Evolutionary conservation across 92 coral and sea anemone species (phyloP), one percentile per base, ranked within the genome.

Genomic region (Porites divaricata): DNA sequence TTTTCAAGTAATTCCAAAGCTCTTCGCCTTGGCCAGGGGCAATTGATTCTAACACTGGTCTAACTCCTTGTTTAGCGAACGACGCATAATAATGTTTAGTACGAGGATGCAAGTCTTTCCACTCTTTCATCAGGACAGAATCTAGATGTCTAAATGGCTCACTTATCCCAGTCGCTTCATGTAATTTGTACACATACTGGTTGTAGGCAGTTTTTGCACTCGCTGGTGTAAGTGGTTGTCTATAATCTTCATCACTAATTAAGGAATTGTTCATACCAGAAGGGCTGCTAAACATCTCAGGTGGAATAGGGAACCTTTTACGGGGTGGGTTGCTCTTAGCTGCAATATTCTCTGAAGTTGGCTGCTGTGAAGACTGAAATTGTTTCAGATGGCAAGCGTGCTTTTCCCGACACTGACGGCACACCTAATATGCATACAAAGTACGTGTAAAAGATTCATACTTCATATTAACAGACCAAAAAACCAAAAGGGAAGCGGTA

Each of bases 81-180:
- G 77, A 72, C 62, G 77, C 77, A 21, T 72, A 72, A 54, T 72
- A 28, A 21, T 24, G 53, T 75, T 75, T 54, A 75, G 80, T 75
- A 50, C 80, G 80, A 52, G 67, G 80, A 75, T 75, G 80, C 80
- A 75, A 28, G 65, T 75, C 80, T 20, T 75, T 75, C 80, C 80
- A 75, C 41, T 75, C 80, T 75, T 75, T 75, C 80, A 20, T 75
- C 67, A 75, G 41, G 4, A 75, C 67, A 59, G 80, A 75, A 59
- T 75, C 80, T 53, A 53, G n/a, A n/a, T 54, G 61, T 75, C 67
- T 75, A 61, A 75, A 75, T 24, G 80, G 80, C 80, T 75, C 67
- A 20, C n/a, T n/a, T n/a, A n/a, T n/a, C n/a, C n/a, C n/a, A n/a
- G n/a, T n/a, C n/a, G n/a, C 50, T 61, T 75, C 45, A 53, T 75